Conservation (phyloP, 2,797 vertebrate genomes). For the Craterocephalus amniculus region DNA sequence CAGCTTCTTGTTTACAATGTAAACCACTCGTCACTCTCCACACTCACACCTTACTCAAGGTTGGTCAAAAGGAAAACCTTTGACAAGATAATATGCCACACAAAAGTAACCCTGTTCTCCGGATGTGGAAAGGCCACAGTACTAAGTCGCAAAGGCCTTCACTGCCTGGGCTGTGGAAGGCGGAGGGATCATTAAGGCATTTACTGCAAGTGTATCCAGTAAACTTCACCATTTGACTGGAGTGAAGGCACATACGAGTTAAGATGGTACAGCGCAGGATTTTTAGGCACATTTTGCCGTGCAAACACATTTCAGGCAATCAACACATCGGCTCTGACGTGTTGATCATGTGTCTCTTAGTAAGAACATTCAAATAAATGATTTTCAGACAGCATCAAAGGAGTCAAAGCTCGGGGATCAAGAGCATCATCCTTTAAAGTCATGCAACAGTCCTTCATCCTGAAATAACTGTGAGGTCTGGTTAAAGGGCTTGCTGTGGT, state of each 20-base stretch:
- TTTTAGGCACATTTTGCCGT: conserved; percentile 23
- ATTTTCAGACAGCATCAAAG: conserved; percentile 28
- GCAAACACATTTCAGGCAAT: conserved; percentile 8
- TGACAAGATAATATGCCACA: not conserved
- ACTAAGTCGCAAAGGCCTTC: not conserved
- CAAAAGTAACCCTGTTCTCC: conserved; percentile 22
- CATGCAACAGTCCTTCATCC: conserved; percentile 29
- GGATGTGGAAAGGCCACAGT: conserved; percentile 14
- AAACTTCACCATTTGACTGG: conserved; percentile 13
- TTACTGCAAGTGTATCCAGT: conserved; percentile 6
- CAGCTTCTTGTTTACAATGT: conserved; percentile 60
- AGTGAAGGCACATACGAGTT: conserved; percentile 53
- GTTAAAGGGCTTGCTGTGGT: conserved; percentile 17
- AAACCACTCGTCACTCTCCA: conserved; percentile 38
- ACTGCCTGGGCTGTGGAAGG: conserved; percentile 8
- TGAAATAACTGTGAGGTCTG: conserved; percentile 21
- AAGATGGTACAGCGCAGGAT: conserved; percentile 30
- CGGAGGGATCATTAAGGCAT: conserved; percentile 45
- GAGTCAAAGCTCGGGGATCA: conserved; percentile 23
- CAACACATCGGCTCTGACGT: not conserved
- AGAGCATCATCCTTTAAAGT: conserved; percentile 28
- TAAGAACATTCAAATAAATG: conserved; percentile 8
- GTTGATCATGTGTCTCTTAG: conserved; percentile 3
- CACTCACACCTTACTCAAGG: not conserved
- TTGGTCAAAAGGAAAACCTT: conserved; percentile 13